Conservation (phyloP, 2,888 invertebrate genomes). For the Caenorhabditis angaria region DNA sequence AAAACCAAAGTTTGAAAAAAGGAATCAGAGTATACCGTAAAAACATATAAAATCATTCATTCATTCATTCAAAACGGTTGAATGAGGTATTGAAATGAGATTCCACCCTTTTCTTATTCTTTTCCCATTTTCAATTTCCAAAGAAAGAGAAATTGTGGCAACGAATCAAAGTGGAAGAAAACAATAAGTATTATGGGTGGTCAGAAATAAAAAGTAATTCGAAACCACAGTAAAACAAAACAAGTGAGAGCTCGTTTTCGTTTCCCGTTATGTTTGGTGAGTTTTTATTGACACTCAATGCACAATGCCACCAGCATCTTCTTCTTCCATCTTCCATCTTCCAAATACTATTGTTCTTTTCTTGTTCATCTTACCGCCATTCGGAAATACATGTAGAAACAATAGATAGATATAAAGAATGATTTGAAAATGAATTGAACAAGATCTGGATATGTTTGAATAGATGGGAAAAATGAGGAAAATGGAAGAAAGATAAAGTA, state of each 20-base stretch:
- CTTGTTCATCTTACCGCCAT: neutral
- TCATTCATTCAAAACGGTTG: conserved; percentile 2
- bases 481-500: no score
- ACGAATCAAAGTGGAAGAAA: neutral
- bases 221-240: neutral
- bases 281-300: conserved; percentile 1
- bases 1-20: no score
- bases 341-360: no score
- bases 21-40: no score
- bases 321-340: no score
- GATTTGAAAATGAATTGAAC: neutral
- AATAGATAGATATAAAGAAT: neutral
- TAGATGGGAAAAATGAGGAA: no score
- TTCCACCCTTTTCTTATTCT: neutral
- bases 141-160: neutral
- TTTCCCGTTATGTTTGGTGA: neutral
- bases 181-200: neutral
- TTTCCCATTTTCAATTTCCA: neutral
- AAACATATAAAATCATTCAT: conserved; percentile 2
- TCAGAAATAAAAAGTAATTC: neutral
- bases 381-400: neutral
- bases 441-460: no score
- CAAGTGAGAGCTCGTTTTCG: neutral
- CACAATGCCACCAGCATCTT: conserved; percentile 1
- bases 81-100: conserved; percentile 4